Evolutionary conservation across 2,797 vertebrate species (phyloP).

Genomic region (Urophycis tenuis): DNA sequence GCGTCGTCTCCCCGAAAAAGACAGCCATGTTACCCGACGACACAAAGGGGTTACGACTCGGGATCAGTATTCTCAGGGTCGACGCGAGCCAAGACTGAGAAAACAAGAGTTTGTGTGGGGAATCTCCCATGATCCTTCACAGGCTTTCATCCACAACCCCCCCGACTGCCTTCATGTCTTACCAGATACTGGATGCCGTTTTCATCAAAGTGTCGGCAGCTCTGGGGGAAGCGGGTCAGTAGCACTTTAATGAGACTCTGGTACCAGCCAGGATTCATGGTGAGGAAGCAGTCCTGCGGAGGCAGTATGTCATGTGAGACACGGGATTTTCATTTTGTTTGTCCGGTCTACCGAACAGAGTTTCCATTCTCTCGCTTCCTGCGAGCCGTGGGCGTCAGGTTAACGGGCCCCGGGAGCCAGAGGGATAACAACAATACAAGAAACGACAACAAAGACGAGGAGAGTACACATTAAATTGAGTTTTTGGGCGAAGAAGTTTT

Average conservation of each 20-base stretch:
- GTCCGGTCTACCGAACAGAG: too few relatives aligned
- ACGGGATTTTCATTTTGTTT: not conserved
- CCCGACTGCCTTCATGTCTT: conserved; percentile 43
- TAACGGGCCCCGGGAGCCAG: too few relatives aligned
- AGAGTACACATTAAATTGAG: too few relatives aligned
- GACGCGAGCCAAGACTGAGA: not conserved
- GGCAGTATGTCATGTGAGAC: conserved; percentile 1
- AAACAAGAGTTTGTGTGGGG: not conserved
- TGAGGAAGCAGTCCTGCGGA: conserved; percentile 88
- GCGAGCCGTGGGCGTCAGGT: too few relatives aligned
- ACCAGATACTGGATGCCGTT: conserved; percentile 91
- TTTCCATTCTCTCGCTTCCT: too few relatives aligned
- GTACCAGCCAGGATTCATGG: conserved; percentile 97
- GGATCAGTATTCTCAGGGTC: too few relatives aligned
- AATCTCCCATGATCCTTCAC: not conserved
- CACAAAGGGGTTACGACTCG: not conserved
- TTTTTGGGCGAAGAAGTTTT: too few relatives aligned
- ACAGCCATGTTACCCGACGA: not conserved
- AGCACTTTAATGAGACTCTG: conserved; percentile 96
- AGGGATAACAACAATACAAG: too few relatives aligned
- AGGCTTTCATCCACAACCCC: not conserved
- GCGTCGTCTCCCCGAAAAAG: too few relatives aligned
- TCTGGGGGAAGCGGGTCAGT: conserved; percentile 91
- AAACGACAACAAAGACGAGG: too few relatives aligned
- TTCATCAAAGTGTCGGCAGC: conserved; percentile 93